These are phyloP conservation scores for Furcifer pardalis DNA, from an alignment of 2,797 vertebrate species.

Conservation along the genomic window DNA sequence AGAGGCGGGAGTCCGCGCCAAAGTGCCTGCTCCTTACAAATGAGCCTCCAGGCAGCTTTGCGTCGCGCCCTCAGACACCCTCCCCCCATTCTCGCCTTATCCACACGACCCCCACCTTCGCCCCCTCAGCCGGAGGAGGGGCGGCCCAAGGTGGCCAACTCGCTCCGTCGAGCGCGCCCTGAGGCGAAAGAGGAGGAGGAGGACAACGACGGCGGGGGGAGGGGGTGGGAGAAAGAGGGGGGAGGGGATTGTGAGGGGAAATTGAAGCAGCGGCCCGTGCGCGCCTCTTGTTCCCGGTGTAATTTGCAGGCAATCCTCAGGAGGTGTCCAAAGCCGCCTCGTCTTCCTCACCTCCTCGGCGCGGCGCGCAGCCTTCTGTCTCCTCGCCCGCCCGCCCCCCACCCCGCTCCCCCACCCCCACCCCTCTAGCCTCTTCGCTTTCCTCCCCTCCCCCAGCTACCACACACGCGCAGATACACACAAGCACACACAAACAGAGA, in stretches of 20 bases:
- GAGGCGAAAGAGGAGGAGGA: neutral
- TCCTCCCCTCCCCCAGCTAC: conserved; percentile 52
- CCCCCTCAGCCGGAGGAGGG: conserved; percentile 14
- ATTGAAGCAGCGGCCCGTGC: conserved; percentile 76
- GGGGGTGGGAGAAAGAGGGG: neutral
- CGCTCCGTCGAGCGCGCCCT: conserved; percentile 19
- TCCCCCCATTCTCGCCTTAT: conserved; percentile 21
- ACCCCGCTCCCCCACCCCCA: conserved; percentile 40
- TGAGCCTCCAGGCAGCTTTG: conserved; percentile 32
- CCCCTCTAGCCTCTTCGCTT: conserved; percentile 40
- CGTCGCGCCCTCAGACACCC: conserved; percentile 5
- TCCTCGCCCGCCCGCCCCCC: conserved; percentile 31
- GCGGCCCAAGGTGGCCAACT: conserved; percentile 3
- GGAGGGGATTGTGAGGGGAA: conserved; percentile 38
- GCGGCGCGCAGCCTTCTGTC: conserved; percentile 80
- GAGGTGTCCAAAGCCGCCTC: conserved; percentile 90
- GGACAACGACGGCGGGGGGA: neutral
- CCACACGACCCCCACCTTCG: conserved; percentile 4
- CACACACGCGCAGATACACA: conserved; percentile 34
- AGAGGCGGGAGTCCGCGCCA: conserved; percentile 36
- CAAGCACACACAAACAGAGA: conserved; percentile 53
- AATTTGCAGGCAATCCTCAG: conserved; percentile 93
- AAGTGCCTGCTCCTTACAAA: conserved; percentile 40
- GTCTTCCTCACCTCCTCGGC: conserved; percentile 93
- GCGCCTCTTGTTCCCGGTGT: conserved; percentile 87